Conservation (phyloP, 2,797 vertebrate genomes). For the Pipistrellus pipistrellus region DNA sequence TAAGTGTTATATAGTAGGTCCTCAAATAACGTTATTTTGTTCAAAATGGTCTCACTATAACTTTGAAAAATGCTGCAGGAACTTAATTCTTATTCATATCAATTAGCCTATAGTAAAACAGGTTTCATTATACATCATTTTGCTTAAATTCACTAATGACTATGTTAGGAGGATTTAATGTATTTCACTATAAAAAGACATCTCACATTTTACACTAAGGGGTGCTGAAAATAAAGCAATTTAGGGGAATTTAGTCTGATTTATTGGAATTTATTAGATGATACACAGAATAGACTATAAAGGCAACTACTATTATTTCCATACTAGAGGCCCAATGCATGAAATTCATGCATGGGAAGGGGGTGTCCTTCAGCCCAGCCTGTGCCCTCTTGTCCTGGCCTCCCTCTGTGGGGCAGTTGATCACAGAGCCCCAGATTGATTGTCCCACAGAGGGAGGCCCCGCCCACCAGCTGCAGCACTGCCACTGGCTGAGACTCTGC, state of each 20-base stretch:
- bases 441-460: no score
- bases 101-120: background rate
- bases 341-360: no score
- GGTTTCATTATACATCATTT: background rate
- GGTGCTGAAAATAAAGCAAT: background rate
- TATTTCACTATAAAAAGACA: conserved; percentile 10
- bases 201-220: conserved; percentile 1
- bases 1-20: background rate
- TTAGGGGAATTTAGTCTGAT: background rate
- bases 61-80: background rate
- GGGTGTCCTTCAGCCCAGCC: no score
- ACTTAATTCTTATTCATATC: background rate
- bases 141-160: background rate
- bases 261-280: background rate
- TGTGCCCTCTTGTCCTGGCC: no score
- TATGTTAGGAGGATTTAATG: background rate
- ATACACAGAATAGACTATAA: background rate
- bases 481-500: no score
- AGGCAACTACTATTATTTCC: background rate
- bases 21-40: background rate
- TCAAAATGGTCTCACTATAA: background rate
- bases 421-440: no score
- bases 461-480: no score
- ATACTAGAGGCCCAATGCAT: no score
- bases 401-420: no score